These are phyloP conservation scores for Onychomys torridus DNA, from an alignment of 2,797 vertebrate genomes.

Conservation along the genomic window DNA sequence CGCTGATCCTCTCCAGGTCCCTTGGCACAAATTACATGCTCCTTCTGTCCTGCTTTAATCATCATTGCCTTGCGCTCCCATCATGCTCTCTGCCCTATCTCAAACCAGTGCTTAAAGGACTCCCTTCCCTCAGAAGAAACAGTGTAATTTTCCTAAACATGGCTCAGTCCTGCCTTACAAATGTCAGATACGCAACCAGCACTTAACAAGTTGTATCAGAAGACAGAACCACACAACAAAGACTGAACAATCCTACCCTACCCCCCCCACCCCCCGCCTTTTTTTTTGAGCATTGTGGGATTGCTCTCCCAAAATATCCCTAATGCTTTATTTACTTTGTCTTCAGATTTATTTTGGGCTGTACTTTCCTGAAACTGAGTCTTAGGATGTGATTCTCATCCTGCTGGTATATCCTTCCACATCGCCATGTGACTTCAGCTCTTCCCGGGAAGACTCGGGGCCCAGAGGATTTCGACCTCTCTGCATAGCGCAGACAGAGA, in stretches of 20 bases:
- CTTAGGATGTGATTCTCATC: constrained; percentile 86
- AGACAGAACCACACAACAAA: constrained; percentile 52
- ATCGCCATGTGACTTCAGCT: constrained; percentile 77
- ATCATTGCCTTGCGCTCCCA: constrained; percentile 61
- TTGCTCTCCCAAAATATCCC: constrained; percentile 72
- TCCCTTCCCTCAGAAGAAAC: constrained; percentile 78
- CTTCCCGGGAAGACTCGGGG: constrained; percentile 84
- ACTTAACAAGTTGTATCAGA: constrained; percentile 66
- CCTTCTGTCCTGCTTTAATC: constrained; percentile 70
- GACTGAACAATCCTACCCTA: constrained; percentile 1
- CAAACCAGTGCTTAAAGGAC: constrained; percentile 74
- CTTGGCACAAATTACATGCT: constrained; percentile 68
- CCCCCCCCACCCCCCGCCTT: no score
- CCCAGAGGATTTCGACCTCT: constrained; percentile 84
- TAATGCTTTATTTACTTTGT: constrained; percentile 78
- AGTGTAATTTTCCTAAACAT: constrained; percentile 85
- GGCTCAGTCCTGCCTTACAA: constrained; percentile 79
- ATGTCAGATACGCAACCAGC: constrained; percentile 67
- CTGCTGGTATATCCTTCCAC: constrained; percentile 65
- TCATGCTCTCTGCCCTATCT: constrained; percentile 59
- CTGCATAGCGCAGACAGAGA: constrained; percentile 66
- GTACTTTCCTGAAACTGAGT: constrained; percentile 75
- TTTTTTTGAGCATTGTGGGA: constrained; percentile 39
- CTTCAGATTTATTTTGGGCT: constrained; percentile 76
- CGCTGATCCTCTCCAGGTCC: not conserved